phyloP scores from a whole-genome alignment of 2,797 vertebrate genomes.

The Diglossa cyanea region DNA sequence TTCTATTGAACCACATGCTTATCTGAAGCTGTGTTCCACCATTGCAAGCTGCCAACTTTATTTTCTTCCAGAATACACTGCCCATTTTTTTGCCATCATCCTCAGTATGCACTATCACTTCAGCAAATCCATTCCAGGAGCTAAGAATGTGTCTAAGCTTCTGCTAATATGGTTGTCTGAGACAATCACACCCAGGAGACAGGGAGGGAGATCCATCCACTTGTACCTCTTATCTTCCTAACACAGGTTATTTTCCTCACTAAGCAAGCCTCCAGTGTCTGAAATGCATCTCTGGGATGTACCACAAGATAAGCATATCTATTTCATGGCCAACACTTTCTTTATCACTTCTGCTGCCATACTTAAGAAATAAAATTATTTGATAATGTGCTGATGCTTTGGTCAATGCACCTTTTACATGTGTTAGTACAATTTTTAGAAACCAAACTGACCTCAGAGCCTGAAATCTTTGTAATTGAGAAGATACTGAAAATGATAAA shows the following conservation, averaged over 20 bases:
- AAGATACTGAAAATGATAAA: neutral
- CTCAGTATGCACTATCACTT: constrained; percentile 12
- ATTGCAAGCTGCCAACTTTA: constrained; percentile 69
- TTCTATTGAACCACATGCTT: constrained; percentile 69
- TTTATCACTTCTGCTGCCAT: neutral
- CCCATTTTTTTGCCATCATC: constrained; percentile 29
- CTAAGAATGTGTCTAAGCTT: neutral
- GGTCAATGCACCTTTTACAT: neutral
- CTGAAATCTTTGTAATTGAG: neutral
- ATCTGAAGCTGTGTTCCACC: constrained; percentile 58
- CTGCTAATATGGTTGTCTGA: constrained; percentile 25
- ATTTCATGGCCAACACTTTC: neutral
- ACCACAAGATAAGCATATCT: neutral
- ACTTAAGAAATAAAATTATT: neutral
- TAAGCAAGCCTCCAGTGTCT: neutral
- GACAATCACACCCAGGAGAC: constrained; percentile 44
- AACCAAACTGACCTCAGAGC: neutral
- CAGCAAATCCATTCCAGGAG: constrained; percentile 44
- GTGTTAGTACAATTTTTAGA: neutral
- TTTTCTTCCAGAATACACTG: constrained; percentile 48
- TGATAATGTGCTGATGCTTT: neutral
- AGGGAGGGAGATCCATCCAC: neutral
- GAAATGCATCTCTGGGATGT: neutral
- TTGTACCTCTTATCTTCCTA: constrained; percentile 6
- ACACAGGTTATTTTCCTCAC: neutral